A percentile compares a stretch with the other conserved stretches of the same genome.
phyloP scores from a whole-genome alignment of 23 tunicate genomes.

The Trididemnum clinides region DNA sequence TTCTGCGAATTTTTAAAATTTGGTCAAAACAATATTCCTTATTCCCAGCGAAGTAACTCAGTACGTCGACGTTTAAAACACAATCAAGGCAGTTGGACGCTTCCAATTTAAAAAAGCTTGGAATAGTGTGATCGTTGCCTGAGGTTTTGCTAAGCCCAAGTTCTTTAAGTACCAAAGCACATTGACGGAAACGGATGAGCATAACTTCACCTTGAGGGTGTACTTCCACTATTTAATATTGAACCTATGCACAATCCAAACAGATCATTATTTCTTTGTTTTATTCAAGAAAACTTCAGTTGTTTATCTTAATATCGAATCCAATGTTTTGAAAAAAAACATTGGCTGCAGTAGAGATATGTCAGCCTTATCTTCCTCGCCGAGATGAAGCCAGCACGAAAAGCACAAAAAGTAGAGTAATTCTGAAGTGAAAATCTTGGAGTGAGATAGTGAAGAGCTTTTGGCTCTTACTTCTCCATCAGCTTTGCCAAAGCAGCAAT shows the following conservation, averaged over 20 bases:
- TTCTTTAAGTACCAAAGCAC: background rate
- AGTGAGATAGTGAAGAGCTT: background rate
- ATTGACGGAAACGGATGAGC: background rate
- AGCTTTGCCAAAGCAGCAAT: slow-evolving; percentile 17
- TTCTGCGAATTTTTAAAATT: slow-evolving; percentile 29
- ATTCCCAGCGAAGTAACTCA: background rate
- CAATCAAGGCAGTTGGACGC: background rate
- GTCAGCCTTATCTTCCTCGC: slow-evolving; percentile 65
- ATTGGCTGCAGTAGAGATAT: slow-evolving; percentile 45
- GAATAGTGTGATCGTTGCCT: background rate
- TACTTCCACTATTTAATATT: slow-evolving; percentile 54
- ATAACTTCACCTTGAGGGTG: background rate
- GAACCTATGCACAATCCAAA: slow-evolving; percentile 30
- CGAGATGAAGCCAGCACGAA: background rate
- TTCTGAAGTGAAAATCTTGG: background rate
- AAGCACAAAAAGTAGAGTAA: background rate
- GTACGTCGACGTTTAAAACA: background rate
- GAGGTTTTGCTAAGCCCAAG: background rate
- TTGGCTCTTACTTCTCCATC: background rate
- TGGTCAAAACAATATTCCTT: background rate
- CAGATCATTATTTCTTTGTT: background rate
- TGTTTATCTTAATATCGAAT: slow-evolving; percentile 44
- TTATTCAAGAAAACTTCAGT: slow-evolving; percentile 42
- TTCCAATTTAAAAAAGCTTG: slow-evolving; percentile 31
- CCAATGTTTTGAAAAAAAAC: slow-evolving; percentile 65